Evolutionary conservation across 1,140 invertebrate genomes (phyloP).

Genomic region (Platyscapa corneri): DNA sequence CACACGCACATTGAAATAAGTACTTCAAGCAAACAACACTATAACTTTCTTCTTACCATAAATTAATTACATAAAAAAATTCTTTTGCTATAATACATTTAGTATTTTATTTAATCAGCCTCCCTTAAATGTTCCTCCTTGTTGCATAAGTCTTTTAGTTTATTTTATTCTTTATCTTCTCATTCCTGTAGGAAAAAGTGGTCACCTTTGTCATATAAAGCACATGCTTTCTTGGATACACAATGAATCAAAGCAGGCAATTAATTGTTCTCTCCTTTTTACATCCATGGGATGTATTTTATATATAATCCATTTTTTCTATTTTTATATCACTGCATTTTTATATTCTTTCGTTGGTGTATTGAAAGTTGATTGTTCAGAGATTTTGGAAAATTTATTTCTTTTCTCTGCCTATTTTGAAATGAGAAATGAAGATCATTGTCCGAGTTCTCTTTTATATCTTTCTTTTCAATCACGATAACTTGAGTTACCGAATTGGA

Average conservation of each 20-base stretch:
- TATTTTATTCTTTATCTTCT: conserved; percentile 59
- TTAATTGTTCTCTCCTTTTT: conserved; percentile 56
- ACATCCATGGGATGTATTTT: conserved; percentile 73
- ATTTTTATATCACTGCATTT: conserved; percentile 30
- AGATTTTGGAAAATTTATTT: conserved; percentile 49
- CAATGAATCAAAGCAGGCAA: conserved; percentile 61
- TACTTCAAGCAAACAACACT: conserved; percentile 61
- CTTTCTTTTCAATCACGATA: conserved; percentile 43
- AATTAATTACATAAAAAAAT: conserved; percentile 74
- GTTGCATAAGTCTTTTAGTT: conserved; percentile 51
- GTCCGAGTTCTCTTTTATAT: conserved; percentile 52
- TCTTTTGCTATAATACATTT: conserved; percentile 72
- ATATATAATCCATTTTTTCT: conserved; percentile 36
- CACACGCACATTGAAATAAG: conserved; percentile 60
- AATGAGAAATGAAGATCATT: conserved; percentile 61
- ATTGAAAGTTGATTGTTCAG: conserved; percentile 54
- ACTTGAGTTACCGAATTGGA: conserved; percentile 51
- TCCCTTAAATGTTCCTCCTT: conserved; percentile 60
- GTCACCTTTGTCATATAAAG: conserved; percentile 68
- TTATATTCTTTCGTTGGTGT: conserved; percentile 53
- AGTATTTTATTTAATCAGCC: conserved; percentile 67
- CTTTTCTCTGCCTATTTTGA: conserved; percentile 61
- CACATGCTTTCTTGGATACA: conserved; percentile 63
- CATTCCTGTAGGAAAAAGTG: conserved; percentile 64
- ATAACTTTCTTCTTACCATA: conserved; percentile 65